Evolutionary conservation across 1,140 invertebrate genomes (phyloP), one percentile per base, ranked within the genome.

Genomic region (Mycetomoellerius zeteki): DNA sequence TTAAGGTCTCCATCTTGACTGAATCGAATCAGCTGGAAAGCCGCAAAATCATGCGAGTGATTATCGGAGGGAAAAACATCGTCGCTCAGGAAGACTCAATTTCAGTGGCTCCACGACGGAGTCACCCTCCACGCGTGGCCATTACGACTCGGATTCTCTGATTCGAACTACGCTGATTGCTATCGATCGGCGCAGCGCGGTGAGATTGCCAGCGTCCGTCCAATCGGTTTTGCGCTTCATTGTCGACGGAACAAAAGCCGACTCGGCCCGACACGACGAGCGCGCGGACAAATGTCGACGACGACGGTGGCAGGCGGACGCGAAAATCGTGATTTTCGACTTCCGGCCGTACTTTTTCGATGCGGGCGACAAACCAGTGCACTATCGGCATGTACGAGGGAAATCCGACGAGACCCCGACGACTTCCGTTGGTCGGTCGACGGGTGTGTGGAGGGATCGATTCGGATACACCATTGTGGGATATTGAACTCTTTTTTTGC

Each of bases 281-380:
- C n/a, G 62, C 37, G 60, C n/a, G 77, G 88, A 89, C 89, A 89
- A 90, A 90, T 90, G 88, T 88, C 86, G 86, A 62, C 73, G 67
- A 19, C 54, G 56, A 47, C 71, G 47, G 27, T 27, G 52, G 73
- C 73, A 21, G 73, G 56, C 85, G 89, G 78, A 87, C 75, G 81
- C 80, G 81, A 90, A 86, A 88, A 88, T 90, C 80, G 80, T 90
- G 88, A 90, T 89, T 90, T 88, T 90, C 80, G 67, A 75, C 86
- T 85, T 90, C 89, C 89, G 89, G 75, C 27, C 65, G 62, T 90
- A 73, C 50, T 90, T 90, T 90, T 90, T 86, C 67, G 65, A 37
- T 58, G 37, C 73, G 52, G 71, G 65, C 88, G 88, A 85, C 89
- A 90, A 90, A 90, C 89, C 85, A 84, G 58, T 50, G 65, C 78